These are phyloP conservation scores for Platichthys flesus DNA, from an alignment of 2,113 vertebrate species.

Conservation along the genomic window DNA sequence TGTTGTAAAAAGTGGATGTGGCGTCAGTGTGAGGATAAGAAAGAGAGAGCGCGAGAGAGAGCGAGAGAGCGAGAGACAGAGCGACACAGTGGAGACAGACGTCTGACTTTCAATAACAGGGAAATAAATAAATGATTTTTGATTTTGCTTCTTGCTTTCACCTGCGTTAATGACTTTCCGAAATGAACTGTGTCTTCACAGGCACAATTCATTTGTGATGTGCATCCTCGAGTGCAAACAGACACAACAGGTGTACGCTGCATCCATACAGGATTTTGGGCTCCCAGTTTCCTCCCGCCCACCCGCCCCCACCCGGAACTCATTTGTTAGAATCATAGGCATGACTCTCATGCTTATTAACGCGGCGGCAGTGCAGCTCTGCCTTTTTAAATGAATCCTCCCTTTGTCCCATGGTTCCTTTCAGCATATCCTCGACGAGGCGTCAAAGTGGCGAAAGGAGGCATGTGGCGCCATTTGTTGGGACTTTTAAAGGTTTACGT, in stretches of 20 bases:
- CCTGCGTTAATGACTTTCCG: slow-evolving; percentile 44
- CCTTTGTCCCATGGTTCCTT: slow-evolving; percentile 34
- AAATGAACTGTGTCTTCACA: slow-evolving; percentile 46
- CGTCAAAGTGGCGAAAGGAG: slow-evolving; percentile 51
- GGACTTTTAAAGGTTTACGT: slow-evolving; percentile 66
- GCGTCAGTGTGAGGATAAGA: background rate
- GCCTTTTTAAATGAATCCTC: slow-evolving; percentile 31
- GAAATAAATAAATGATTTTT: slow-evolving; percentile 48
- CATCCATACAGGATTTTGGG: slow-evolving; percentile 44
- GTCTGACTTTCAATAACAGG: slow-evolving; percentile 46
- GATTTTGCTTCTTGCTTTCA: slow-evolving; percentile 36
- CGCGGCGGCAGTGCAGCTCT: slow-evolving; percentile 30
- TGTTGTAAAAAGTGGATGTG: slow-evolving; percentile 7
- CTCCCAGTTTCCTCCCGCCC: slow-evolving; percentile 43
- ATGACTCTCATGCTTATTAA: slow-evolving; percentile 60
- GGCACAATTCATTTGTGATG: slow-evolving; percentile 53
- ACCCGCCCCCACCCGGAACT: slow-evolving; percentile 26
- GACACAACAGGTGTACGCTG: slow-evolving; percentile 52
- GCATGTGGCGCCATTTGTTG: slow-evolving; percentile 47
- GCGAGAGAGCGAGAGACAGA: no score
- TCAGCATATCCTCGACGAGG: slow-evolving; percentile 50
- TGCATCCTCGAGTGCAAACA: slow-evolving; percentile 44
- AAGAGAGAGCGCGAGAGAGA: background rate
- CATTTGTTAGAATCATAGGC: slow-evolving; percentile 68
- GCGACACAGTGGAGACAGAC: background rate